phyloP scores from a whole-genome alignment of 2,888 invertebrate genomes.

The Gastrophysa polygoni region DNA sequence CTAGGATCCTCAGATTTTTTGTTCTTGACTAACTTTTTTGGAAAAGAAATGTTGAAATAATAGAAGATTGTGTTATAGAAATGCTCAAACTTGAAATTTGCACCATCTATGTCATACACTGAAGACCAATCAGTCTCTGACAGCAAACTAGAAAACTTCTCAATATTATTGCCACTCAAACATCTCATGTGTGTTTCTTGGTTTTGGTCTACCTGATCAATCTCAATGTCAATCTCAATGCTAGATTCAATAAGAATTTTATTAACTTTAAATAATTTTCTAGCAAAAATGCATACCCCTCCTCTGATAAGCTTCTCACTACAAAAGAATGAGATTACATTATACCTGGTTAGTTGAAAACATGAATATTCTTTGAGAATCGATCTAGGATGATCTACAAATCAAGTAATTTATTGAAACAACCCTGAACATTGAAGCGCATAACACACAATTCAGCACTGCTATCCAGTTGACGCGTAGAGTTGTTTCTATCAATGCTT shows the following conservation, averaged over 20 bases:
- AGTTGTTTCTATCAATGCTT: too few species aligned
- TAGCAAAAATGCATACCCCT: too few species aligned
- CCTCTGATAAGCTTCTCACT: too few species aligned
- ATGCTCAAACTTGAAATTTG: neutral
- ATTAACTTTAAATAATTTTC: too few species aligned
- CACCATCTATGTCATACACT: neutral
- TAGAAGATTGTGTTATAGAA: neutral
- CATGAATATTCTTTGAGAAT: neutral
- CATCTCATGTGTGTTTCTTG: neutral
- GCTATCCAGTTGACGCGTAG: too few species aligned
- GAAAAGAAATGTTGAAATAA: neutral
- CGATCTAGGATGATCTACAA: neutral
- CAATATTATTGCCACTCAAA: neutral
- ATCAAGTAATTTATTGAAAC: constrained; percentile 1
- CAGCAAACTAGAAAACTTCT: neutral
- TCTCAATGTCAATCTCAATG: too few species aligned
- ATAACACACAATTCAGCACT: neutral
- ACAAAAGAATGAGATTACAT: neutral
- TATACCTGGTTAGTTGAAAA: neutral
- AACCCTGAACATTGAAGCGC: too few species aligned
- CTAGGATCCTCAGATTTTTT: neutral
- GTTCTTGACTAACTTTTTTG: neutral
- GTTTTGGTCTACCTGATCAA: neutral
- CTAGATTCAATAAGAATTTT: too few species aligned
- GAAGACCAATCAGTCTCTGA: neutral